Percentiles rank a stretch among this genome's conserved stretches.
phyloP scores from a whole-genome alignment of 2,113 vertebrate genomes.

The Elachura formosa region DNA sequence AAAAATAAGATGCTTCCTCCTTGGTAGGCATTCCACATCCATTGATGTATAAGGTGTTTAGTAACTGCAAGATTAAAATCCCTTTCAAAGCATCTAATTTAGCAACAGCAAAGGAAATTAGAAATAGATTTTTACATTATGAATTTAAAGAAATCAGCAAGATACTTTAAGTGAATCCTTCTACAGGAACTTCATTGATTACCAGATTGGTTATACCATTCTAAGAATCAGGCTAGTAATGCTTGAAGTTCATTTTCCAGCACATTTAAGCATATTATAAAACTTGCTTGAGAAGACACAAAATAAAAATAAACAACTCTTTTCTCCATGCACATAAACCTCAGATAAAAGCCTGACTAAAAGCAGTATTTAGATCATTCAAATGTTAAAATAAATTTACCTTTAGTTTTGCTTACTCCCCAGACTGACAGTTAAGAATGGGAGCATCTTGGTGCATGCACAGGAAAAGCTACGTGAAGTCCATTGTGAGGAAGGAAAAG shows the following conservation, averaged over 20 bases:
- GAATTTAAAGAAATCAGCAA: not conserved
- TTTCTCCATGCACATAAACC: not conserved
- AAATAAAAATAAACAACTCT: not conserved
- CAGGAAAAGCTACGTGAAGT: not conserved
- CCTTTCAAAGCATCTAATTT: not conserved
- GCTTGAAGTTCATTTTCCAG: not conserved
- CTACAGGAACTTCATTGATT: not conserved
- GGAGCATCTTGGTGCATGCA: not conserved
- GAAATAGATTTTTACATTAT: not conserved
- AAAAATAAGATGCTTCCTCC: not conserved
- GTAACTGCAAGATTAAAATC: not conserved
- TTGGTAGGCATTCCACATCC: not conserved
- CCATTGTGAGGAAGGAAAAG: not conserved
- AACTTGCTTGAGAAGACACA: not conserved
- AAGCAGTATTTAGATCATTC: not conserved
- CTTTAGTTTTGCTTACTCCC: not conserved
- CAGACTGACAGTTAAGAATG: not conserved
- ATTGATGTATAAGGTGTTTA: not conserved
- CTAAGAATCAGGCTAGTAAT: not conserved
- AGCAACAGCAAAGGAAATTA: slow-evolving; percentile 5
- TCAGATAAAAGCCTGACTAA: not conserved
- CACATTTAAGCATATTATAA: not conserved
- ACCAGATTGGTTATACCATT: not conserved
- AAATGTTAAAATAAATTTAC: not conserved
- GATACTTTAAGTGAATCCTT: not conserved